Evolutionary conservation across 1,140 invertebrate genomes (phyloP).

Genomic region (Andrena cerasifolii): DNA sequence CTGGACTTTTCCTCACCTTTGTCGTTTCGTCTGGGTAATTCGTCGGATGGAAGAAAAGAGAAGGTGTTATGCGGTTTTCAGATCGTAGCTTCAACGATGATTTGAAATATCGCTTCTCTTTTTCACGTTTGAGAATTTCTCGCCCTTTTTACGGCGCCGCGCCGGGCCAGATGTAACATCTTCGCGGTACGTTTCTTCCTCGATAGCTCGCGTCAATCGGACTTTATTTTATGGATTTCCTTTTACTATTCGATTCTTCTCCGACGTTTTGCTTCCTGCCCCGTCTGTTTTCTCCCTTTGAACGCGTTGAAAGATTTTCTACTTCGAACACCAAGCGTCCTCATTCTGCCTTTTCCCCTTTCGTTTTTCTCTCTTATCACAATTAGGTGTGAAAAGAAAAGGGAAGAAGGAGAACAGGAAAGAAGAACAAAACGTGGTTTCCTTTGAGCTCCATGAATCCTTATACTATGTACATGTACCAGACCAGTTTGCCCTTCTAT

Average conservation of each 20-base stretch:
- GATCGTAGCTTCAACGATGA: not conserved
- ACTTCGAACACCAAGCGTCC: not conserved
- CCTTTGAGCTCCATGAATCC: slow-evolving; percentile 29
- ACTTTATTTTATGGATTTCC: slow-evolving; percentile 50
- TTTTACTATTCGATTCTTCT: slow-evolving; percentile 35
- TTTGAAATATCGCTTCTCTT: slow-evolving; percentile 23
- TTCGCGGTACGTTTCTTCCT: slow-evolving; percentile 42
- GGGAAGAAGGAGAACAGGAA: not conserved
- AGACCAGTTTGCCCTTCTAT: too few relatives aligned
- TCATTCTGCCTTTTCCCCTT: not conserved
- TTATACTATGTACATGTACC: too few relatives aligned
- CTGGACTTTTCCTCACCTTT: not conserved
- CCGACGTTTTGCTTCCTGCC: slow-evolving; percentile 13
- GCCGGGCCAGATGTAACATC: slow-evolving; percentile 1
- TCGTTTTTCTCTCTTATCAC: not conserved
- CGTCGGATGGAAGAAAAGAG: not conserved
- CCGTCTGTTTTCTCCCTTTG: slow-evolving; percentile 30
- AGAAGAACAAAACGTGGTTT: not conserved
- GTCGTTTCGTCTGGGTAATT: not conserved
- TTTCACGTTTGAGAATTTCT: not conserved
- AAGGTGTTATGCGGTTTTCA: slow-evolving; percentile 2
- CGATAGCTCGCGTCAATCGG: slow-evolving; percentile 13
- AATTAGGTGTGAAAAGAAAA: not conserved
- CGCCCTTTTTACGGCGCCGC: slow-evolving; percentile 18
- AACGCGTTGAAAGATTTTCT: slow-evolving; percentile 25